Base-by-base conservation (phyloP, 2,888 invertebrate species). In the Acheta domesticus region DNA sequence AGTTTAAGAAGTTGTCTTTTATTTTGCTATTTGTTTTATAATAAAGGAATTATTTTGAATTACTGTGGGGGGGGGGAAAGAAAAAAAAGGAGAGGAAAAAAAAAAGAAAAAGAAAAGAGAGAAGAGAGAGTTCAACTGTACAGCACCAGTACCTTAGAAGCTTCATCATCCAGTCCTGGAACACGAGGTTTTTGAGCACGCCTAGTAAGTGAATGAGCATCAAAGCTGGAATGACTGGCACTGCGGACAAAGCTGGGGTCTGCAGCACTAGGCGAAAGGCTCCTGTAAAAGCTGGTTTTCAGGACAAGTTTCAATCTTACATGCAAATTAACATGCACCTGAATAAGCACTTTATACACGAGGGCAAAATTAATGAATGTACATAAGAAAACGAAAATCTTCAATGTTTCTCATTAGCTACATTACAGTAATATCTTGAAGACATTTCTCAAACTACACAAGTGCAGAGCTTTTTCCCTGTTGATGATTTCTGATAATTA, bases 251-350 rank as follows among this genome's bases (percentile, higher is more conserved):
- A 93, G 81, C 89, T 89, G 49, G 89, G 89, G 84, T 91, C 91
- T 16, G 89, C 91, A 78, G 91, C 92, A 84, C 92, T 95, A 1
- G 96, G 96, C n/a, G 95, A 96, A 80, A 96, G 88, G 83, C 96
- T 96, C 82, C 96, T 85, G 82, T 11, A 84, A 80, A 50, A 79
- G 75, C 20, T 21, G 2, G 12, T 79, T 73, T 36, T 62, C 62
- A 62, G 62, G n/a, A 62, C 62, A 62, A 19, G n/a, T 62, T 62
- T 62, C 62, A 62, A 62, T 62, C 62, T 62, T 19, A 62, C 62
- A 62, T 62, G n/a, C 62, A 14, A 14, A n/a, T 62, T n/a, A 62
- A 62, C 62, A 62, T 62, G 62, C 62, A 62, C 4, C n/a, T 19
- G 62, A 62, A 62, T 36, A 36, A 36, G 36, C 36, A 36, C 36